Conservation (phyloP, 2,113 vertebrate species). For the Philantomba maxwellii region DNA sequence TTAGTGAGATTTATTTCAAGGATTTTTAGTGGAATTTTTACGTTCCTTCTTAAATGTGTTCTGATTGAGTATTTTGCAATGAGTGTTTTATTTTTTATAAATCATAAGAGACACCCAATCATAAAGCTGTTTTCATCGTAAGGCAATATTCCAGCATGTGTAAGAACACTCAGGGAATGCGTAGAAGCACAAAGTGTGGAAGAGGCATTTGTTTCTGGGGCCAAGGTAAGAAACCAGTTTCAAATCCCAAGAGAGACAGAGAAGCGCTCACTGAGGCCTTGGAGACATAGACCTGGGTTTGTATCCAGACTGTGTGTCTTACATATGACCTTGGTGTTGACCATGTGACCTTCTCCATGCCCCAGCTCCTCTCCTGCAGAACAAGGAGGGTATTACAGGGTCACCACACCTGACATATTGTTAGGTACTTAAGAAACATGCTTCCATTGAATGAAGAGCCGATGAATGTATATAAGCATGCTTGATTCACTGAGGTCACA, state of each 20-base stretch:
- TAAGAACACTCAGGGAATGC: not conserved
- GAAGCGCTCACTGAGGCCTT: not conserved
- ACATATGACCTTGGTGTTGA: not conserved
- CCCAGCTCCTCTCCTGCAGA: not conserved
- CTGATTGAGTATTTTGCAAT: not conserved
- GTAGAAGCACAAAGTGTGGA: not conserved
- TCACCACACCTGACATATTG: not conserved
- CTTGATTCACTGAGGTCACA: not conserved
- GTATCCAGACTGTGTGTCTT: not conserved
- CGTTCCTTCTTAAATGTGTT: not conserved
- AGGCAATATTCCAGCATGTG: not conserved
- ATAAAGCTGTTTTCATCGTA: not conserved
- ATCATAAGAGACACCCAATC: not conserved
- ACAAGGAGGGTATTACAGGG: not conserved
- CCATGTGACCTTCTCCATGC: not conserved
- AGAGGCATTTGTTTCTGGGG: not conserved
- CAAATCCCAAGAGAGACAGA: not conserved
- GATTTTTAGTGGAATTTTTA: not conserved
- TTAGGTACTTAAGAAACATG: not conserved
- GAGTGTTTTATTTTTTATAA: conserved; percentile 1
- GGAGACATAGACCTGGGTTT: not conserved
- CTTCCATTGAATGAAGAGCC: not conserved
- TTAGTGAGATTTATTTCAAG: not conserved
- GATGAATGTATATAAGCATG: no score
- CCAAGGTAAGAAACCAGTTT: not conserved